phyloP scores from a whole-genome alignment of 2,797 vertebrate genomes.

The Monodelphis domestica region DNA sequence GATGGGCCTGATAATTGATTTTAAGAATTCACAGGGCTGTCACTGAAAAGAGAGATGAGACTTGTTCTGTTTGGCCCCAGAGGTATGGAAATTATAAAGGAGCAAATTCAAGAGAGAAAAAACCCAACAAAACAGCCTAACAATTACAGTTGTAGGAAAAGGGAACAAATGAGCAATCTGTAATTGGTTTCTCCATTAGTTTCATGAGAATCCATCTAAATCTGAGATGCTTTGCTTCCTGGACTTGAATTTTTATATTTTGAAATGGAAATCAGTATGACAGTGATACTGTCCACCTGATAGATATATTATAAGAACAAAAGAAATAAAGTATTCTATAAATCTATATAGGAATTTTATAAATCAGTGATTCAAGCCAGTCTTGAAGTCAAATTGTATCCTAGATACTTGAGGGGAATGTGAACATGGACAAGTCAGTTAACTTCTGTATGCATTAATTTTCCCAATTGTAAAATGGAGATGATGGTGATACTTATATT shows the following conservation, averaged over 20 bases:
- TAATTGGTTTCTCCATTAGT: neutral
- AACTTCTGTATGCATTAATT: neutral
- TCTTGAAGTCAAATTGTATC: neutral
- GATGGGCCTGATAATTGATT: neutral
- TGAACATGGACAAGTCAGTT: neutral
- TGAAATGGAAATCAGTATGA: neutral
- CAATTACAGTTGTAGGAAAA: neutral
- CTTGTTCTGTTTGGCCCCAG: neutral
- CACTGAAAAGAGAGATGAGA: neutral
- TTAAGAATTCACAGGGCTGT: neutral
- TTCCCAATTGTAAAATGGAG: neutral
- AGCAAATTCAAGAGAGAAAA: neutral
- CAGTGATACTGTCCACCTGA: neutral
- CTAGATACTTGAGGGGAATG: neutral
- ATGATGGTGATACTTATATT: neutral
- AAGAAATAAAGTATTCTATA: neutral
- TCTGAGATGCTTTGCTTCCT: neutral
- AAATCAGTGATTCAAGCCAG: neutral
- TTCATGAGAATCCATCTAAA: neutral
- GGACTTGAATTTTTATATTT: neutral
- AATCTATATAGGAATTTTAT: neutral
- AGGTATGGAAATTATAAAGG: neutral
- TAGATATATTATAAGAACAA: neutral
- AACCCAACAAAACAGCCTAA: neutral
- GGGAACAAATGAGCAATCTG: neutral